Percentiles rank a stretch among this genome's conserved stretches.
These are phyloP conservation scores for Hydropotes inermis DNA, from an alignment of 2,113 vertebrate species.

Conservation along the genomic window DNA sequence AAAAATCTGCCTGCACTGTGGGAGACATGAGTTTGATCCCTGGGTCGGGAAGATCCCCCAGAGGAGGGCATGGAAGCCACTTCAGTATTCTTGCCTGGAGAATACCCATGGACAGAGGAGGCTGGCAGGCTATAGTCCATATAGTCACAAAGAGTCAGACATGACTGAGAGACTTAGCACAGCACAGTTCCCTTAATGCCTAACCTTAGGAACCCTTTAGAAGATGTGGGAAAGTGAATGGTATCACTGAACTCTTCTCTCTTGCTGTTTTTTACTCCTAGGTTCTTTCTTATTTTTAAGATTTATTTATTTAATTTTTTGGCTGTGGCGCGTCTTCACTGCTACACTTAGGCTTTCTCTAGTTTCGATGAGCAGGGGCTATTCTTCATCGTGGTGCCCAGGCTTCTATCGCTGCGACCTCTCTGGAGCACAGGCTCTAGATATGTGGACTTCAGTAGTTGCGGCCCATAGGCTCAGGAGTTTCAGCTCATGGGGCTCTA, in stretches of 20 bases:
- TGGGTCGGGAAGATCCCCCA: background rate
- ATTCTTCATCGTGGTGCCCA: background rate
- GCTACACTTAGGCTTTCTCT: background rate
- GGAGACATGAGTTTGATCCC: background rate
- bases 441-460: background rate
- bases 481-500: background rate
- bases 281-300: background rate
- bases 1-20: background rate
- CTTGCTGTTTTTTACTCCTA: slow-evolving; percentile 11
- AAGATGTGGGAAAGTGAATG: background rate
- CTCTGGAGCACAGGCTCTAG: background rate
- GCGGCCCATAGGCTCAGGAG: background rate
- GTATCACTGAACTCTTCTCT: background rate
- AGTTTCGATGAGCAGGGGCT: background rate
- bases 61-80: background rate
- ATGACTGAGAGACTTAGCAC: background rate
- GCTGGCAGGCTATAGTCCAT: background rate
- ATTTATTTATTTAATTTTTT: background rate
- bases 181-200: background rate
- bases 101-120: background rate
- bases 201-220: background rate
- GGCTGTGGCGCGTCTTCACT: background rate
- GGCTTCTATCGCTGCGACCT: background rate
- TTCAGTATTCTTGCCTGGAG: background rate
- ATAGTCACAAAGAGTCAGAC: background rate